These are phyloP conservation scores for Pachydiplax longipennis DNA, from an alignment of 2,888 invertebrate species.

Conservation along the genomic window DNA sequence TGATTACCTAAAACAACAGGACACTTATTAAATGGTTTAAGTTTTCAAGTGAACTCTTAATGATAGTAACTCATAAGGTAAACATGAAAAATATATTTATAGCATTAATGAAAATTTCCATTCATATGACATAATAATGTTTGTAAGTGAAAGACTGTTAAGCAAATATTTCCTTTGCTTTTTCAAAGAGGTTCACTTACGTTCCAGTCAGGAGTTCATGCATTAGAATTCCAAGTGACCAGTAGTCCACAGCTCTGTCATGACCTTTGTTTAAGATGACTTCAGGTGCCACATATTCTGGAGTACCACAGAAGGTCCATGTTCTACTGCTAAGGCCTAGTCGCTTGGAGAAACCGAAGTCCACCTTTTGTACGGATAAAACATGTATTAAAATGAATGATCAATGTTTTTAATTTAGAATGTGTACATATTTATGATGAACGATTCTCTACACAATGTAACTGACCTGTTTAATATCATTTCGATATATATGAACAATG, in stretches of 20 bases:
- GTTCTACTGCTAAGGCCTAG: slow-evolving; percentile 82
- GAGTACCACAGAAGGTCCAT: slow-evolving; percentile 95
- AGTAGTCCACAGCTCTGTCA: slow-evolving; percentile 89
- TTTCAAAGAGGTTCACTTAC: slow-evolving; percentile 61
- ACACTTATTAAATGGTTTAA: too few species aligned
- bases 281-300: slow-evolving; percentile 89
- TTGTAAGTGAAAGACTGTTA: background rate
- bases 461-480: too few species aligned
- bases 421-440: too few species aligned
- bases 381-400: too few species aligned
- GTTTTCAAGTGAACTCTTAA: too few species aligned
- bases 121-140: background rate
- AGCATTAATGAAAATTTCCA: background rate
- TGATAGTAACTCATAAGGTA: too few species aligned
- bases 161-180: background rate
- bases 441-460: too few species aligned
- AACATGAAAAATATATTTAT: too few species aligned
- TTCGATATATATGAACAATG: too few species aligned
- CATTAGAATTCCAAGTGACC: slow-evolving; percentile 90
- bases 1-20: too few species aligned
- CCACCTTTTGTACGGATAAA: slow-evolving; percentile 66
- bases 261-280: slow-evolving; percentile 87
- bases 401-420: too few species aligned
- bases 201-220: slow-evolving; percentile 86
- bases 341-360: slow-evolving; percentile 93